A percentile compares a stretch with the other conserved stretches of the same genome.
Conservation (phyloP, 2,888 invertebrate genomes). For the Macroteleia sp. region DNA sequence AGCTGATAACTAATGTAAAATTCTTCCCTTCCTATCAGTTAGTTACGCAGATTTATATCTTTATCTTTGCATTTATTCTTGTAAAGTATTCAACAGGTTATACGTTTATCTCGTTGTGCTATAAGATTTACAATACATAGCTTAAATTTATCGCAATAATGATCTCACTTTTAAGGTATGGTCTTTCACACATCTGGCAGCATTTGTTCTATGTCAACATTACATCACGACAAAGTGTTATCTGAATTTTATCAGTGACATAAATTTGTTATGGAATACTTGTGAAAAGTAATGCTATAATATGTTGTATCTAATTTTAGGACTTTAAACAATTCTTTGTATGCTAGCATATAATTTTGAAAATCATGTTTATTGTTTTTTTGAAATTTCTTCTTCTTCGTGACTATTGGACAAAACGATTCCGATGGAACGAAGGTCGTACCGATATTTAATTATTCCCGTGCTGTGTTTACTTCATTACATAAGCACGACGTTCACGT, state of each 20-base stretch:
- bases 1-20: conserved; percentile 10
- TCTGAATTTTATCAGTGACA: too few relatives aligned
- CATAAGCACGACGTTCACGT: conserved; percentile 59
- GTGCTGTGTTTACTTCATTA: conserved; percentile 53
- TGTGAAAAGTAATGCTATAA: too few relatives aligned
- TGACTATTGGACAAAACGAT: conserved; percentile 38
- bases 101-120: background rate
- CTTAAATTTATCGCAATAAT: conserved; percentile 24
- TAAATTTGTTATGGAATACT: too few relatives aligned
- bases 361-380: too few relatives aligned
- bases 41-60: conserved; percentile 10
- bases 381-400: too few relatives aligned
- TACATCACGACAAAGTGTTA: background rate
- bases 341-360: too few relatives aligned
- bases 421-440: conserved; percentile 58
- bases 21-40: conserved; percentile 12
- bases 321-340: too few relatives aligned
- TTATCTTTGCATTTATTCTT: conserved; percentile 25
- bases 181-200: conserved; percentile 12
- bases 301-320: too few relatives aligned
- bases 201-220: conserved; percentile 12
- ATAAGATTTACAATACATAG: conserved; percentile 10
- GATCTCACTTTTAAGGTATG: conserved; percentile 8
- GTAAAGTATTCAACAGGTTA: conserved; percentile 30
- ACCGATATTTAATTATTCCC: conserved; percentile 62